Percentiles rank a stretch among this genome's conserved stretches.
Evolutionary conservation across 1,140 invertebrate species (phyloP).

Genomic region (Bombus waltoni): DNA sequence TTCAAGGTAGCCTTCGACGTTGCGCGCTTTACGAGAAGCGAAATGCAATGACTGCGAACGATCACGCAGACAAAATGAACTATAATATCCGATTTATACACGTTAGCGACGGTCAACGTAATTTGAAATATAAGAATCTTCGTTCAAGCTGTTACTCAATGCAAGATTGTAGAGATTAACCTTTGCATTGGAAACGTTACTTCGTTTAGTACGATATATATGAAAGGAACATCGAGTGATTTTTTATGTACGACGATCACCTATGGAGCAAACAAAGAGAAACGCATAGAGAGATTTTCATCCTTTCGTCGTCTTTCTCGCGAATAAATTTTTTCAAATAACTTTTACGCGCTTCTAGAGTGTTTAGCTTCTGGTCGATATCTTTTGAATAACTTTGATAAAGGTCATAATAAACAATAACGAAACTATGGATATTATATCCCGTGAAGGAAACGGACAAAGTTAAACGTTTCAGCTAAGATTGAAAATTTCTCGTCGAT

Average conservation of each 20-base stretch:
- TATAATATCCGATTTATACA: constrained; percentile 1
- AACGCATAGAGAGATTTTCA: no score
- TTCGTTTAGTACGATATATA: not conserved
- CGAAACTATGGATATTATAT: no score
- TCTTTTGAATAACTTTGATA: no score
- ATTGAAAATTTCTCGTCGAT: no score
- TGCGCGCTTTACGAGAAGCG: not conserved
- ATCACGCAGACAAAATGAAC: not conserved
- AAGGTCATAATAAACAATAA: no score
- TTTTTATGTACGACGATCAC: not conserved
- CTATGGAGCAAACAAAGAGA: no score
- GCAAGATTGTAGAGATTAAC: constrained; percentile 19
- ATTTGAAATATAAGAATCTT: constrained; percentile 10
- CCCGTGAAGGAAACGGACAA: no score
- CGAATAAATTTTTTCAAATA: no score
- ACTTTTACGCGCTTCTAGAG: no score
- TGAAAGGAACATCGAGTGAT: not conserved
- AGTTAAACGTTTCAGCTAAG: no score
- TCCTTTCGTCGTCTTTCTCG: no score
- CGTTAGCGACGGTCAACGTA: not conserved
- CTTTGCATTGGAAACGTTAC: not conserved
- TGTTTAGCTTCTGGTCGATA: no score
- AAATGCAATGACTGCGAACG: not conserved
- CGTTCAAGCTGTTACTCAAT: constrained; percentile 18
- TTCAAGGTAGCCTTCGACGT: not conserved